Base-by-base conservation (phyloP, 1,140 invertebrate species). In the Apis mellifera region DNA sequence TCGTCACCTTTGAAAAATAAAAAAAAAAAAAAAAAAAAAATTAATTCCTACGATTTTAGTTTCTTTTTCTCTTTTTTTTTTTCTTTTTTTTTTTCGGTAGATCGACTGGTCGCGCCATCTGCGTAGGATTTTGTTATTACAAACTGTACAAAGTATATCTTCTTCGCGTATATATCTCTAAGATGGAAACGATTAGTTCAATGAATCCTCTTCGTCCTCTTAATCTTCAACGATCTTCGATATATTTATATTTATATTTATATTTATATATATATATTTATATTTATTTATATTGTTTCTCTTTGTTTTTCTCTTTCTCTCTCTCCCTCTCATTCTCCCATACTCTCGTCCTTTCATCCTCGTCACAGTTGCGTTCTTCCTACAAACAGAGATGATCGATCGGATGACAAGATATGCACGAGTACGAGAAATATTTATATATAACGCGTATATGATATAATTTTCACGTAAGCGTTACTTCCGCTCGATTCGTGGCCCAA, bases 61-160 rank as follows among this genome's bases (percentile, higher is more conserved):
- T 9, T 23, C 52, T 32, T 4, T 17, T 12, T 11, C 7, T 65
- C 17, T n/a, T 0, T 79, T 19, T 84, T 0, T 77, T 3, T 70
- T 54, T 26, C 8, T 55, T 32, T 54, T 21, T 68, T 42, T 32
- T 65, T 26, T n/a, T 52, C 42, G 17, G 3, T 21, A 13, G 42
- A 59, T 71, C 13, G 32, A 66, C 15, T 26, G 26, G 65, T 57
- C 68, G 64, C 54, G 42, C 65, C 19, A 15, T 50, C 17, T 52
- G 42, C 66, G 42, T 81, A 82, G n/a, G 73, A 48, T 78, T 66
- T 78, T 32, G 50, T 89, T 88, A 88, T 88, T 88, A 89, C 84
- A 89, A 88, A 88, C 85, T 84, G 86, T 89, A 89, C 81, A 89
- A 89, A 88, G 84, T 85, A 60, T 84, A 60, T 84, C 23, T 83